These are phyloP conservation scores for Myanophis thanlyinensis DNA, from an alignment of 2,113 vertebrate species.

Conservation along the genomic window DNA sequence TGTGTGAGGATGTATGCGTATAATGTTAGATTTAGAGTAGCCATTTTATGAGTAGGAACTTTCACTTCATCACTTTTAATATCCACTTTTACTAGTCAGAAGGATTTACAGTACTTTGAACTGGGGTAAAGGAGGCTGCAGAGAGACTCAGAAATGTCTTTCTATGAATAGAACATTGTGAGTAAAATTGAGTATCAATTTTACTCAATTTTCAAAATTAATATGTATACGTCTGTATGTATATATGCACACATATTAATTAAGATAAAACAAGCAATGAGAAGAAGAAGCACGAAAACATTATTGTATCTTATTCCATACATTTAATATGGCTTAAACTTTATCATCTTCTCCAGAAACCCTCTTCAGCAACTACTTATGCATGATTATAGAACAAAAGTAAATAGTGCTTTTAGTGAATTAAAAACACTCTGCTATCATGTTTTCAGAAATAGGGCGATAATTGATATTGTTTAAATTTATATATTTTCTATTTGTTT, in stretches of 20 bases:
- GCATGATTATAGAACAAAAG: neutral
- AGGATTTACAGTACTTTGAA: neutral
- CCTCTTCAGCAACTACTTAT: neutral
- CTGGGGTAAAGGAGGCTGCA: neutral
- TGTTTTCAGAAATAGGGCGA: neutral
- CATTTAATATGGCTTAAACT: neutral
- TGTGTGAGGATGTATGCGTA: rapidly evolving
- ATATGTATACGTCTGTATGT: neutral
- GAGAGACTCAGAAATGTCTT: neutral
- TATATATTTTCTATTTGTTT: neutral
- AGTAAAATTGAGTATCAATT: neutral
- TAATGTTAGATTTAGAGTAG: neutral
- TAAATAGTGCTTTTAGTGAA: neutral
- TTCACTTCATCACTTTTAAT: neutral
- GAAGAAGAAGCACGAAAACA: neutral
- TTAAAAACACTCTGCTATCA: neutral
- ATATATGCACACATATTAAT: neutral
- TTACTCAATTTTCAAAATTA: neutral
- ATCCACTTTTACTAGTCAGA: neutral
- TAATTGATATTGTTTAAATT: neutral
- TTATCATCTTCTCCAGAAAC: neutral
- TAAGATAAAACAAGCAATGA: neutral
- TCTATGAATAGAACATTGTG: neutral
- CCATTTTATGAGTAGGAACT: neutral
- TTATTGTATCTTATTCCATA: neutral